phyloP scores from a whole-genome alignment of 2,113 vertebrate species.

The Ardeotis arabs region DNA sequence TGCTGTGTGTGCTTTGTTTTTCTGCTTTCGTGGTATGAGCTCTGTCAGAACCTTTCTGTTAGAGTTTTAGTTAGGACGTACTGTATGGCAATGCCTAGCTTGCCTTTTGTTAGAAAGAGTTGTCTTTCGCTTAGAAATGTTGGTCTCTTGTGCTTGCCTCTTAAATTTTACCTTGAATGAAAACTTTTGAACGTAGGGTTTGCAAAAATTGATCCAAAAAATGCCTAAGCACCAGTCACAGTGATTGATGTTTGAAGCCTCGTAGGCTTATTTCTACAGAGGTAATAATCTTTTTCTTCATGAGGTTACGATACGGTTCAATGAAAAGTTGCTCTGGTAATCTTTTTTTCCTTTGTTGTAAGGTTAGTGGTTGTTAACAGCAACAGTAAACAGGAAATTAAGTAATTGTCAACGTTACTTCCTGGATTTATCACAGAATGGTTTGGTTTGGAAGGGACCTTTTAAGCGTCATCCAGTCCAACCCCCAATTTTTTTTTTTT shows the following conservation, averaged over 20 bases:
- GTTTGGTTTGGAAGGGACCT: no score
- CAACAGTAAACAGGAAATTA: background rate
- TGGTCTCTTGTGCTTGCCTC: background rate
- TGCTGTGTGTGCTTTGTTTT: background rate
- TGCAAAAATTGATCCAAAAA: background rate
- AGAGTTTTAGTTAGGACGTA: background rate
- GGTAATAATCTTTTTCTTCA: background rate
- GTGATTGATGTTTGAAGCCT: background rate
- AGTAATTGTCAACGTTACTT: background rate
- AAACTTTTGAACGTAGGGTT: background rate
- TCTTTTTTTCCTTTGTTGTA: background rate
- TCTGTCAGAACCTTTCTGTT: background rate
- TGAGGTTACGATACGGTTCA: background rate
- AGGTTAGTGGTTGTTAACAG: background rate
- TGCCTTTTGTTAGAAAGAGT: background rate
- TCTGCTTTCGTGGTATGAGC: background rate
- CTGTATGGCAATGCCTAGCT: background rate
- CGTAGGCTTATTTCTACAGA: background rate
- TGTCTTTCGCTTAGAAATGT: background rate
- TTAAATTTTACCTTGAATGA: background rate
- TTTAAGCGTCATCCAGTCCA: no score
- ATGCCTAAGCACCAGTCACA: no score
- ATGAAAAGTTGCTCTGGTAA: background rate
- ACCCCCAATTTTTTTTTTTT: no score
- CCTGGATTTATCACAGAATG: background rate